Percentiles rank a stretch among this genome's conserved stretches.
Conservation (phyloP, 2,888 invertebrate genomes). For the Eupithecia inturbata region DNA sequence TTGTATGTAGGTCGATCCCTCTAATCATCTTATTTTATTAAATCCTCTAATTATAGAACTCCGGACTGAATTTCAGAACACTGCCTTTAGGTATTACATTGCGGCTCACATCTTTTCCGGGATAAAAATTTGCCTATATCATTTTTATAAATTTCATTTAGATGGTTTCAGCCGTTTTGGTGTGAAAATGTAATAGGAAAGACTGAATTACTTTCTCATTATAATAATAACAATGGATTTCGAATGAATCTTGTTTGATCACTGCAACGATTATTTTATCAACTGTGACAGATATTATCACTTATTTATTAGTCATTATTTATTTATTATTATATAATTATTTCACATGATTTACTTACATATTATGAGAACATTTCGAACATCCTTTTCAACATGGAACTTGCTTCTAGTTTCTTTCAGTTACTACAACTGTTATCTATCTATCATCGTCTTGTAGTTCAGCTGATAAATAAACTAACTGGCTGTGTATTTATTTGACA, state of each 20-base stretch:
- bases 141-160: not conserved
- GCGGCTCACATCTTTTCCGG: not conserved
- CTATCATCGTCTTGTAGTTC: not conserved
- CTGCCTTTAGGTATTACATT: not conserved
- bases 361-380: not conserved
- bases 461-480: not conserved
- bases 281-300: not conserved
- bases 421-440: not conserved
- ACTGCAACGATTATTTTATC: not conserved
- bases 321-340: conserved; percentile 3
- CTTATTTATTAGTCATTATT: not conserved
- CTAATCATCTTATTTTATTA: too few species aligned
- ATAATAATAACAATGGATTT: not conserved
- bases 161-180: not conserved
- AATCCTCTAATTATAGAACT: too few species aligned
- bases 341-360: conserved; percentile 15
- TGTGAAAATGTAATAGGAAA: not conserved
- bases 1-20: too few species aligned
- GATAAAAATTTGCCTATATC: not conserved
- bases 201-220: not conserved
- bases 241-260: not conserved
- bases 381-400: not conserved
- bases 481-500: conserved; percentile 62
- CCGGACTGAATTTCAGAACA: too few species aligned
- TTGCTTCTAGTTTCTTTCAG: not conserved